Conservation (phyloP, 2,113 vertebrate genomes). For the Hydrolagus affinis region DNA sequence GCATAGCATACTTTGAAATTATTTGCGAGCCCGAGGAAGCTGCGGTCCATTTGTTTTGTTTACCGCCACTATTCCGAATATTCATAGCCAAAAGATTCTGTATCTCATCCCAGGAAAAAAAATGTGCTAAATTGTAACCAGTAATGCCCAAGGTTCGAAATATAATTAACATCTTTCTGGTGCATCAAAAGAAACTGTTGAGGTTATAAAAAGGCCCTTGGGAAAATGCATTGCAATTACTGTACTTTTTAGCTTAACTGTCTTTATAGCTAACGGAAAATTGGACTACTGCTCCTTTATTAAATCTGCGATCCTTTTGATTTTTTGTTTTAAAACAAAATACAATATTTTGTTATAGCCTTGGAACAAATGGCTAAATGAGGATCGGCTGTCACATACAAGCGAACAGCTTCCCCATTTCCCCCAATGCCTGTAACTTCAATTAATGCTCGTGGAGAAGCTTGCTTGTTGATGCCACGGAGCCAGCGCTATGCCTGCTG, state of each 20-base stretch:
- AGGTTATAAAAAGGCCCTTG: conserved; percentile 16
- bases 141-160: neutral
- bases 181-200: conserved; percentile 11
- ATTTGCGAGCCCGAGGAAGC: no score
- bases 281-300: neutral
- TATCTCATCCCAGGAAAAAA: neutral
- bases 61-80: neutral
- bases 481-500: neutral
- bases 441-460: neutral
- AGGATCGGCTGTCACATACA: neutral
- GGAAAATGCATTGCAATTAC: conserved; percentile 7
- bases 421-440: neutral
- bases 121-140: neutral
- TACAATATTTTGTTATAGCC: neutral
- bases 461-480: neutral
- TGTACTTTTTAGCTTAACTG: conserved; percentile 21
- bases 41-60: no score
- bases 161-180: neutral
- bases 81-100: neutral
- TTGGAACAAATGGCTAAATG: neutral
- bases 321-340: neutral
- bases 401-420: neutral
- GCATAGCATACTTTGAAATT: no score
- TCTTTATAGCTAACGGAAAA: neutral
- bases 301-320: conserved; percentile 3